Evolutionary conservation across 2,888 invertebrate species (phyloP), one percentile per base, ranked within the genome.

Genomic region (Muscina levida): DNA sequence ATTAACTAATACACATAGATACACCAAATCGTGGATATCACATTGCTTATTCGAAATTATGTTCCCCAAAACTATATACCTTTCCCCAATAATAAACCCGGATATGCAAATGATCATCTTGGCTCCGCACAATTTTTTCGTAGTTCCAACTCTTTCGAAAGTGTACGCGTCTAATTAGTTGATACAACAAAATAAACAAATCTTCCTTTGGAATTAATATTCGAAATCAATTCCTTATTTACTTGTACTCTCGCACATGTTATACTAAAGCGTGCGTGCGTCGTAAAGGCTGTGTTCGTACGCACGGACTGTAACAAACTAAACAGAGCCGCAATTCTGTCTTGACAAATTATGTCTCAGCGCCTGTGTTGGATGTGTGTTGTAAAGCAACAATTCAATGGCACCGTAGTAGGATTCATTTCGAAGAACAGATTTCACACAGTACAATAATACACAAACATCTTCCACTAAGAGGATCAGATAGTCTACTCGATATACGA

Each of bases 71-170:
- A 42, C 6, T 46, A 4, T 76, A 15, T 91, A 92, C 92, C 92
- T 91, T 91, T 92, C 88, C 91, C 92, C 89, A 92, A 91, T 90
- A 85, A 91, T 88, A 91, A 93, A 93, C 89, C 93, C 93, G 72
- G 93, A 93, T 87, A 93, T 92, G 87, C 93, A 93, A 87, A 93
- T 92, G 86, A 93, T 92, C 93, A 93, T 93, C 81, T 31, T 17
- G 8, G 24, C 2, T 42, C 42, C 11, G 15, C 19, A 17, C n/a
- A 72, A 39, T 15, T 17, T 46, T 48, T 46, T 66, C 56, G 39
- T 53, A 51, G 42, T 22, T 22, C 3, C 4, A 48, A 1, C 26
- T 51, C 4, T 22, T 44, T 8, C n/a, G 22, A 68, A 51, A 48
- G 11, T 26, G 13, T 48, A 15, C 13, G n/a, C 11, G 19, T 22